A percentile compares a stretch with the other conserved stretches of the same genome.
Conservation (phyloP, 1,140 invertebrate species). For the Drosophila serrata region DNA sequence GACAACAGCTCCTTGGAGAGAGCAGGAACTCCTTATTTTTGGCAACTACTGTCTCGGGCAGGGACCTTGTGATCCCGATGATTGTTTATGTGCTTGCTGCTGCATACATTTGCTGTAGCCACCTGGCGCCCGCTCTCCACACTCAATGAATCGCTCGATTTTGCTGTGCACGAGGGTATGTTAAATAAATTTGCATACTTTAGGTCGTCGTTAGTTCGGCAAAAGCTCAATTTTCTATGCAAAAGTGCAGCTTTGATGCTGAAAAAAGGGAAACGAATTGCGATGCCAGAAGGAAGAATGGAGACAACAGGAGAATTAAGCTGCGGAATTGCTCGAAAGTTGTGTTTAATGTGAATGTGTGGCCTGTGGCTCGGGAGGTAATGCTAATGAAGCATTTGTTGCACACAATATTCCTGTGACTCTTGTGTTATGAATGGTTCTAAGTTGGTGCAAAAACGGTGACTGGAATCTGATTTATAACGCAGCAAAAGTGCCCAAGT, state of each 20-base stretch:
- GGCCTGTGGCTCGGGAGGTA: slow-evolving; percentile 10
- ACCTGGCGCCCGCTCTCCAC: slow-evolving; percentile 4
- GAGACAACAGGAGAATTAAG: slow-evolving; percentile 19
- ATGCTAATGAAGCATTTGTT: slow-evolving; percentile 77
- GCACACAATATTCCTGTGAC: slow-evolving; percentile 53
- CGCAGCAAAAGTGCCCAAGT: slow-evolving; percentile 49
- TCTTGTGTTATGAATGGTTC: slow-evolving; percentile 59
- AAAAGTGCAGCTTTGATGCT: slow-evolving; percentile 74
- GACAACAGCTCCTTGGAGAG: too few relatives aligned
- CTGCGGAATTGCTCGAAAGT: slow-evolving; percentile 13
- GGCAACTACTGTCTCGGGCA: background rate
- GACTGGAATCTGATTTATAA: slow-evolving; percentile 61
- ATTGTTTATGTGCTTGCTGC: slow-evolving; percentile 61
- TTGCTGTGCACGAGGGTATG: slow-evolving; percentile 49
- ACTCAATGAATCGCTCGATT: slow-evolving; percentile 20
- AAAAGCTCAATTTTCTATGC: slow-evolving; percentile 79
- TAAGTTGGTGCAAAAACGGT: slow-evolving; percentile 19
- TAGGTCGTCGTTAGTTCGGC: slow-evolving; percentile 81
- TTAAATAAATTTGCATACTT: slow-evolving; percentile 83
- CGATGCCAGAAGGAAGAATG: slow-evolving; percentile 48
- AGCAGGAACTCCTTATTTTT: background rate
- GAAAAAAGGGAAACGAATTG: slow-evolving; percentile 72
- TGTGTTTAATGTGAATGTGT: slow-evolving; percentile 33
- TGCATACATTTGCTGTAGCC: slow-evolving; percentile 41
- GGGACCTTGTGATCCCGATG: slow-evolving; percentile 45